Base-by-base conservation (phyloP, 2,888 invertebrate species). In the Sarcophaga subvicina region DNA sequence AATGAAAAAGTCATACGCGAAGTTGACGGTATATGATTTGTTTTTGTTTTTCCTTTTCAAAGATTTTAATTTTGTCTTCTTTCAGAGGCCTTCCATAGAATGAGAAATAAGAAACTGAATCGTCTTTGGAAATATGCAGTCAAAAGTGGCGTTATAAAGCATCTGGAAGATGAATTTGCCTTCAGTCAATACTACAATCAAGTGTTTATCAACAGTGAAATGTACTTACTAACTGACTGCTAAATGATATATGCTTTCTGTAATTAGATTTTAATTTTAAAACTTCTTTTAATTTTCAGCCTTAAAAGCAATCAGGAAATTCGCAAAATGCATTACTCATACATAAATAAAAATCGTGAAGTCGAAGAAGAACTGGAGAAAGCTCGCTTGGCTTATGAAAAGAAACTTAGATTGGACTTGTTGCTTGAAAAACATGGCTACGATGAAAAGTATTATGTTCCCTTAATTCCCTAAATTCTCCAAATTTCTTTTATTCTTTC, bases 381-480 rank as follows among this genome's bases (percentile, higher is more conserved):
- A 14, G 63, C 88, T 0, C 89, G 88, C 12, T 14, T 54, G 1
- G 77, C 69, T 1, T 91, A 91, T 70, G 85, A 90, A 6, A 89
- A 89, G 3, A 54, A 88, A 10, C 69, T 90, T 0, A 89, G 87
- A 12, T 25, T 80, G 1, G 90, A 91, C 83, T 75, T 90, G 0
- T 83, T 70, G 14, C 45, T 85, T 4, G 92, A 93, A 69, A 91
- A 90, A 80, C 88, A 89, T 2, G 76, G 89, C 0, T 89, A 91
- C 3, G 91, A 90, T 27, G 91, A 92, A 85, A 93, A 93, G 93
- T 93, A 88, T 88, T 37, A 8, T 37, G 6, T 37, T 8, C 1
- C 37, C 8, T 1, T 37, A 37, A 37, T 37, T 37, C 8, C 37
- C 8, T 6, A 37, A 6, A 37, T 27, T 4, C 0, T 4, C 27